phyloP scores from a whole-genome alignment of 2,888 invertebrate genomes.

The Apodemia mormo region DNA sequence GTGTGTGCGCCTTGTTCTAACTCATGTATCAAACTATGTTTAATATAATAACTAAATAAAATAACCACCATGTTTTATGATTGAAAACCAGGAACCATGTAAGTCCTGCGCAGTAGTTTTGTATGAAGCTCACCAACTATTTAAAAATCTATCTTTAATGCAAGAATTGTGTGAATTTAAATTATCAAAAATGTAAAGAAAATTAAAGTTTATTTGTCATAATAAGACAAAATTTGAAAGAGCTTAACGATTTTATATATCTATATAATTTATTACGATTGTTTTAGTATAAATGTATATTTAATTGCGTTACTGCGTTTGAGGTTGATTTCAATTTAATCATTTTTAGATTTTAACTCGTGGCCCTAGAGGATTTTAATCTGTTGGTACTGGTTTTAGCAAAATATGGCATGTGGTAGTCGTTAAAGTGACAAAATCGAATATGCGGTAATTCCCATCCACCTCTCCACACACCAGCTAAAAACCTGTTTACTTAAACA shows the following conservation, averaged over 20 bases:
- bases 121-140: background rate
- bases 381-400: too few relatives aligned
- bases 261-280: slow-evolving; percentile 4
- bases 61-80: too few relatives aligned
- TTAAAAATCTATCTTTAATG: background rate
- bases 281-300: slow-evolving; percentile 11
- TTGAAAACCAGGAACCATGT: too few relatives aligned
- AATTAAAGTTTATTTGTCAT: background rate
- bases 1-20: too few relatives aligned
- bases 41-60: too few relatives aligned
- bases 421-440: too few relatives aligned
- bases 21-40: too few relatives aligned
- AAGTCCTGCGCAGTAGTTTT: background rate
- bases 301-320: background rate
- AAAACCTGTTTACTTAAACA: too few relatives aligned
- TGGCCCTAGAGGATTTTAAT: too few relatives aligned
- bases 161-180: background rate
- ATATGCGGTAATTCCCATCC: too few relatives aligned
- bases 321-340: background rate
- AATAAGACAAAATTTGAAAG: slow-evolving; percentile 2
- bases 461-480: too few relatives aligned
- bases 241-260: slow-evolving; percentile 14
- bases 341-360: background rate
- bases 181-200: background rate
- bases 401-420: too few relatives aligned